Conservation (phyloP, 2,797 vertebrate species). For the Cephalopachus bancanus region DNA sequence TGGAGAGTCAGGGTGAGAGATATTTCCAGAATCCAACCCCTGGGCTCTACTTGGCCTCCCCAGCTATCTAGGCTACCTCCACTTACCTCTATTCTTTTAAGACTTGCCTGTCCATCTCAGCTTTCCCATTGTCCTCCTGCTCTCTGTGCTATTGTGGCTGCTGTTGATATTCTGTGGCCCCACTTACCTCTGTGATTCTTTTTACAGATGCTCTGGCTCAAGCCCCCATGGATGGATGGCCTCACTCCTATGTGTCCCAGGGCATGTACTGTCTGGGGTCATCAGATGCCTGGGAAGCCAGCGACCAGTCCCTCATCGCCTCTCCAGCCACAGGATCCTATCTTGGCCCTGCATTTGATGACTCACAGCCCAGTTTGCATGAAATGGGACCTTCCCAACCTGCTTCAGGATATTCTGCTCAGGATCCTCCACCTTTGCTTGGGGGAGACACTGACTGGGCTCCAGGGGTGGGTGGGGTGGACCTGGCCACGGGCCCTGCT, state of each 20-base stretch:
- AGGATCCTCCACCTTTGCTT: slow-evolving; percentile 75
- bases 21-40: neutral
- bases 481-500: slow-evolving; percentile 91
- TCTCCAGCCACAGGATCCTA: slow-evolving; percentile 96
- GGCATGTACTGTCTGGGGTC: slow-evolving; percentile 99
- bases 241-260: slow-evolving; percentile 98
- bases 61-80: neutral
- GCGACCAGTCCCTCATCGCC: slow-evolving; percentile 95
- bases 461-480: slow-evolving; percentile 84
- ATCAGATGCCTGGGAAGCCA: slow-evolving; percentile 98
- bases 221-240: slow-evolving; percentile 98
- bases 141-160: neutral
- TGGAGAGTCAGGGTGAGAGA: slow-evolving; percentile 91
- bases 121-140: neutral
- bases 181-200: slow-evolving; percentile 56
- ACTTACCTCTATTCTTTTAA: neutral
- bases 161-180: neutral
- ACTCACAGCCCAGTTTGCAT: slow-evolving; percentile 93
- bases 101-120: neutral
- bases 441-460: slow-evolving; percentile 81
- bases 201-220: slow-evolving; percentile 96
- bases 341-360: slow-evolving; percentile 94
- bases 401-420: slow-evolving; percentile 79
- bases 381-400: slow-evolving; percentile 94
- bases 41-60: neutral